Evolutionary conservation across 2,113 vertebrate genomes (phyloP), one percentile per base, ranked within the genome.

Genomic region (Cardinalis cardinalis): DNA sequence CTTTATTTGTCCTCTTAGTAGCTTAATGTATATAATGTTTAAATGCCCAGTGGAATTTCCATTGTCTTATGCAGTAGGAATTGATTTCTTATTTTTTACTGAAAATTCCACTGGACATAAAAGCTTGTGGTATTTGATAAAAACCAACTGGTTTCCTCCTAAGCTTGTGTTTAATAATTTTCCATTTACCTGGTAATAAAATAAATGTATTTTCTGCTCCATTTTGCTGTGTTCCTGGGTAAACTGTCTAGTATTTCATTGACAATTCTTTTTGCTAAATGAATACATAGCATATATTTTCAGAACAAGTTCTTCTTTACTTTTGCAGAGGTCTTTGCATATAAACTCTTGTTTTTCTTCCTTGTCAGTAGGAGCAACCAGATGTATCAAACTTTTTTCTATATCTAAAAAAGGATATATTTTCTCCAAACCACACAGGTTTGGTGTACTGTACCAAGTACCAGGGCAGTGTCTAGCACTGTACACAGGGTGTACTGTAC

Each of bases 101-200:
- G 87, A 95, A 96, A 96, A 92, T 74, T 89, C 55, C 7, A 51
- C 82, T 76, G 69, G 6, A 87, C 52, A 40, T 88, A 89, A 93
- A 83, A 51, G 73, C 49, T 58, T 78, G 46, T 59, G 51, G 24
- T 70, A 85, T 89, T 90, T 89, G 25, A 60, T 79, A 88, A 86
- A 93, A 96, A 6, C 13, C 19, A 34, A 64, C 49, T 92, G 65
- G 8, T 76, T 94, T 84, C 15, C 19, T 60, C 75, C 71, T 73
- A 84, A 68, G 7, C 78, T 92, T 75, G 26, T 94, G 28, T 93
- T 94, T 84, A 89, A 58, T 74, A 6, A 71, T 81, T 87, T 96
- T 87, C 43, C 25, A 8, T 92, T 94, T 92, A 53, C 23, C 51
- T 94, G 89, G 13, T 21, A 81, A 69, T 79, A 78, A 77, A 94